Evolutionary conservation across 1,140 invertebrate genomes (phyloP).

Genomic region (Lutraria rhynchaena): DNA sequence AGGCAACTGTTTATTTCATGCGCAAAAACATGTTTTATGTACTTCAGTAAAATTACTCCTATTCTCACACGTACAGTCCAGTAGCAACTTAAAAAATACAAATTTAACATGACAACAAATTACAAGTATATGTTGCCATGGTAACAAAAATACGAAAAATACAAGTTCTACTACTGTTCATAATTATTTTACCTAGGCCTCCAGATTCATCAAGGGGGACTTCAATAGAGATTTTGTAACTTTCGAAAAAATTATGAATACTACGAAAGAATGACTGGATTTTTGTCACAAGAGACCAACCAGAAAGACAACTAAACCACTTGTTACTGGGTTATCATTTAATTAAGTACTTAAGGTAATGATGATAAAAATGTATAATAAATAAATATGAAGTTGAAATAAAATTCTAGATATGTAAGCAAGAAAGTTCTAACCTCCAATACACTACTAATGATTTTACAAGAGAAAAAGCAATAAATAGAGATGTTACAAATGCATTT

Average conservation of each 20-base stretch:
- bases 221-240: background rate
- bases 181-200: background rate
- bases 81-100: background rate
- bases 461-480: no score
- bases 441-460: no score
- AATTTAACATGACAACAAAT: background rate
- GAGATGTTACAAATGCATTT: no score
- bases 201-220: background rate
- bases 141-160: background rate
- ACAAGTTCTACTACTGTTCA: background rate
- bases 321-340: no score
- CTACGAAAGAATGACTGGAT: background rate
- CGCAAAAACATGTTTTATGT: slow-evolving; percentile 55
- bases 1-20: slow-evolving; percentile 59
- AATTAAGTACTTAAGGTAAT: no score
- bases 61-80: slow-evolving; percentile 44
- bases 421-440: no score
- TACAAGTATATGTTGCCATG: background rate
- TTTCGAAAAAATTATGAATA: background rate
- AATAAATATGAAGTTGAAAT: no score
- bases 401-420: no score
- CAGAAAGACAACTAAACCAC: no score
- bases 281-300: no score
- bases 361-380: no score
- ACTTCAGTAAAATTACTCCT: slow-evolving; percentile 11